phyloP scores from a whole-genome alignment of 2,113 vertebrate genomes.

The Pseudorhombus dupliciocellatus region DNA sequence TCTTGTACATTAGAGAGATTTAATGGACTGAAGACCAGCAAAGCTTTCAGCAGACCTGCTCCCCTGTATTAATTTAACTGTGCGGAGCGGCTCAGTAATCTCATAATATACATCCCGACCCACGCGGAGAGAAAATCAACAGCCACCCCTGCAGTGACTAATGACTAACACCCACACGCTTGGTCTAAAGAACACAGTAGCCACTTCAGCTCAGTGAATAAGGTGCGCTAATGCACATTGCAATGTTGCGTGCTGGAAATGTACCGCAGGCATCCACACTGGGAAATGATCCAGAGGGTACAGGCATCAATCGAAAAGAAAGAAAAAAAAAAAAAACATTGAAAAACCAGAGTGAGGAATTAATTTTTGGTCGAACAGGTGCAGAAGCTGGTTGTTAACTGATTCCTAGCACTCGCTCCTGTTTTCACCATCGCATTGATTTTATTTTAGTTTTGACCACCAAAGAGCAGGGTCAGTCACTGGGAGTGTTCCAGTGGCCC shows the following conservation, averaged over 20 bases:
- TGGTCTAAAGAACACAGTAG: conserved; percentile 61
- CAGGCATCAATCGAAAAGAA: conserved; percentile 24
- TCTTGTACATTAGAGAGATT: conserved; percentile 33
- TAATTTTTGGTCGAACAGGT: not conserved
- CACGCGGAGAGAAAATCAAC: conserved; percentile 66
- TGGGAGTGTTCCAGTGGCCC: not conserved
- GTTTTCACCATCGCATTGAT: not conserved
- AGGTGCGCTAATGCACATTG: conserved; percentile 52
- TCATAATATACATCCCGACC: conserved; percentile 65
- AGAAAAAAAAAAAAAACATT: not conserved
- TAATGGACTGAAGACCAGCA: conserved; percentile 28
- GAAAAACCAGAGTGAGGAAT: not conserved
- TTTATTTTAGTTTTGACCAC: not conserved
- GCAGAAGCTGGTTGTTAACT: not conserved
- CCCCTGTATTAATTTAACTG: conserved; percentile 61
- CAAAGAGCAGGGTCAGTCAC: no score
- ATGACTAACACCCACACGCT: conserved; percentile 71
- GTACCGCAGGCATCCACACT: conserved; percentile 14
- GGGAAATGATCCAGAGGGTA: not conserved
- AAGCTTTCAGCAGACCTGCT: conserved; percentile 40
- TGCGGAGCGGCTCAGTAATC: conserved; percentile 61
- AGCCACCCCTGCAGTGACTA: conserved; percentile 70
- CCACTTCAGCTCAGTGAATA: conserved; percentile 58
- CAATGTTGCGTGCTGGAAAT: conserved; percentile 41
- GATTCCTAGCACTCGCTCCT: not conserved